Base-by-base conservation (phyloP, 2,113 vertebrate genomes). In the Platysteira castanea region DNA sequence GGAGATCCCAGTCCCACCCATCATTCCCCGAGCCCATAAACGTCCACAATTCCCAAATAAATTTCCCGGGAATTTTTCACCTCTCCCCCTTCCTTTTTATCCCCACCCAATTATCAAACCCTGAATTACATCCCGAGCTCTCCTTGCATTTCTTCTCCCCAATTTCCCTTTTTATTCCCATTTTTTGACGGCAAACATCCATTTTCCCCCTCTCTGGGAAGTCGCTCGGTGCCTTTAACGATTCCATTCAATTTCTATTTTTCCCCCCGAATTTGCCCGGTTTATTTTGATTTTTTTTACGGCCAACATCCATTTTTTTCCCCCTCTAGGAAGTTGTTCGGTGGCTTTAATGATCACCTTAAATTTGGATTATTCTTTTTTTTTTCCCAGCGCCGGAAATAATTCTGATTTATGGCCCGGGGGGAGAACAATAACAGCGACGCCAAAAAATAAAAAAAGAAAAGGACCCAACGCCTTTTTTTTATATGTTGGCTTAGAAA, bases 371-470 rank as follows among this genome's bases (percentile, higher is more conserved):
- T 92, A 31, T 90, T 97, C 93, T 92, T 6, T 93, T 92, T 57
- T 23, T 10, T n/a, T 6, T 3, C 10, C 15, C 68, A 71, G 35
- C 35, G 15, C 49, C 37, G 50, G 97, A 96, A 97, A 97, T 97
- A 97, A 97, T 97, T 97, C 94, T 97, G 97, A 97, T 97, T 97
- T 97, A 97, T 78, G 95, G 37, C 91, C 46, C 95, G 87, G 94
- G 96, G 89, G 82, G 94, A 97, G 93, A 93, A 96, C 97, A 96
- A 95, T 96, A 97, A 96, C 92, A 90, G 93, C 84, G 91, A 95
- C 84, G 94, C 46, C 65, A 70, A 53, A 71, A 71, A 70, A 70
- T 13, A 52, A 41, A 21, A 14, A 3, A 28, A 8, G 41, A 63
- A 42, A 39, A 21, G 7, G 30, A 86, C 96, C 18, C 65, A 50